phyloP scores from a whole-genome alignment of 2,797 vertebrate species.

The Protosalanx chinensis region DNA sequence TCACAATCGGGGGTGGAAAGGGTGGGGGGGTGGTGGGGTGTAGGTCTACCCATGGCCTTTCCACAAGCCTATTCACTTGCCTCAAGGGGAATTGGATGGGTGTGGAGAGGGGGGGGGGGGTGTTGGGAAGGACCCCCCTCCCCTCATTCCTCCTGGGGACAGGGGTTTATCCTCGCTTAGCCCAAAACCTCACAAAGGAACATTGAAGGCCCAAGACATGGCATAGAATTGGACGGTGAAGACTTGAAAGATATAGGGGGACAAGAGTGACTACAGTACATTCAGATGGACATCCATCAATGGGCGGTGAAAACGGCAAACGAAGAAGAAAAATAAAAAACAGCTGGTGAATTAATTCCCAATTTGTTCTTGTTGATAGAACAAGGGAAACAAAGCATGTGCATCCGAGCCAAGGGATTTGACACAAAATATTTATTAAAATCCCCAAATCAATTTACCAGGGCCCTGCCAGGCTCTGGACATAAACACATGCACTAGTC shows the following conservation, averaged over 20 bases:
- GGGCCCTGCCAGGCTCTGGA: neutral
- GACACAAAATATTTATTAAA: neutral
- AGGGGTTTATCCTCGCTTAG: conserved; percentile 84
- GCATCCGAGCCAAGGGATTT: neutral
- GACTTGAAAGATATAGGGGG: neutral
- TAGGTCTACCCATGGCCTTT: conserved; percentile 51
- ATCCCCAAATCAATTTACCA: conserved; percentile 4
- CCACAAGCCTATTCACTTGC: conserved; percentile 84
- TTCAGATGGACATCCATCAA: neutral
- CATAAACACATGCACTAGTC: neutral
- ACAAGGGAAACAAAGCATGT: neutral
- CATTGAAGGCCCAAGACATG: conserved; percentile 19
- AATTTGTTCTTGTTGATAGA: neutral
- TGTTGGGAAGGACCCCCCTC: neutral
- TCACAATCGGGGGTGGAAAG: conserved; percentile 71
- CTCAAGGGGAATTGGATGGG: conserved; percentile 80
- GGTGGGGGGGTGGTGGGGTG: conserved; percentile 59
- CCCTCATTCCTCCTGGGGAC: conserved; percentile 79
- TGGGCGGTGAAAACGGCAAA: neutral
- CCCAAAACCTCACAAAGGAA: conserved; percentile 24
- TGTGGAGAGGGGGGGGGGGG: neutral
- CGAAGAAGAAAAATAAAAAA: neutral
- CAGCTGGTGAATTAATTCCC: conserved; percentile 8
- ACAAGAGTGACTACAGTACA: neutral
- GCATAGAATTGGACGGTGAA: conserved; percentile 16